Conservation (phyloP, 2,113 vertebrate genomes). For the Melierax canorus region DNA sequence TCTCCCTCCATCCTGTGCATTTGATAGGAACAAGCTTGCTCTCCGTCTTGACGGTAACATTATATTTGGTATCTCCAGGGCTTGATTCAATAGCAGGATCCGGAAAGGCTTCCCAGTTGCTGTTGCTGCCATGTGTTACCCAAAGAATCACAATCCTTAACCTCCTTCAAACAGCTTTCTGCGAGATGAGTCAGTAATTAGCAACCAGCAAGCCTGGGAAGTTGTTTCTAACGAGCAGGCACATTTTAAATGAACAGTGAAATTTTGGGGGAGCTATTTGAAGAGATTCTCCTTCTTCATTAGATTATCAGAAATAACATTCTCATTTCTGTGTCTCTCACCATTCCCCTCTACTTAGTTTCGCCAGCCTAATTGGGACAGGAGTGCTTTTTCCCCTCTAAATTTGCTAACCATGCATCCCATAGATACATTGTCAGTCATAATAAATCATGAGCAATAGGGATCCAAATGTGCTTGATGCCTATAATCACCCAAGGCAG, state of each 20-base stretch:
- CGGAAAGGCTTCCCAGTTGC: neutral
- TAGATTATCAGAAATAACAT: constrained; percentile 43
- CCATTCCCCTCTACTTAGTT: neutral
- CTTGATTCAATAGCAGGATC: neutral
- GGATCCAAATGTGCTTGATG: neutral
- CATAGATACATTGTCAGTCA: neutral
- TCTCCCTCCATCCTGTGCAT: neutral
- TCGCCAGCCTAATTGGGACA: neutral
- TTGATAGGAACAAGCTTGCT: neutral
- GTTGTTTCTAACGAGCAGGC: constrained; percentile 29
- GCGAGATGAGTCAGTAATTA: constrained; percentile 19
- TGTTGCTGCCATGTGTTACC: neutral
- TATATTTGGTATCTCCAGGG: neutral
- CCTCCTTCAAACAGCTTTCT: neutral
- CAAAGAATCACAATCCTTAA: neutral
- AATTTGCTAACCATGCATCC: neutral
- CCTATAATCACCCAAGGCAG: neutral
- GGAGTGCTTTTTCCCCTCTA: neutral
- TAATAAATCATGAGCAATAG: neutral
- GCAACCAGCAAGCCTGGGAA: constrained; percentile 12
- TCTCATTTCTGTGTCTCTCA: constrained; percentile 29
- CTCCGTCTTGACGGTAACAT: neutral
- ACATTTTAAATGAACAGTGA: constrained; percentile 51
- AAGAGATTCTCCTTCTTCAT: constrained; percentile 14
- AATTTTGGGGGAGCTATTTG: neutral